phyloP scores from a whole-genome alignment of 2,888 invertebrate species.

The Callinectes sapidus region DNA sequence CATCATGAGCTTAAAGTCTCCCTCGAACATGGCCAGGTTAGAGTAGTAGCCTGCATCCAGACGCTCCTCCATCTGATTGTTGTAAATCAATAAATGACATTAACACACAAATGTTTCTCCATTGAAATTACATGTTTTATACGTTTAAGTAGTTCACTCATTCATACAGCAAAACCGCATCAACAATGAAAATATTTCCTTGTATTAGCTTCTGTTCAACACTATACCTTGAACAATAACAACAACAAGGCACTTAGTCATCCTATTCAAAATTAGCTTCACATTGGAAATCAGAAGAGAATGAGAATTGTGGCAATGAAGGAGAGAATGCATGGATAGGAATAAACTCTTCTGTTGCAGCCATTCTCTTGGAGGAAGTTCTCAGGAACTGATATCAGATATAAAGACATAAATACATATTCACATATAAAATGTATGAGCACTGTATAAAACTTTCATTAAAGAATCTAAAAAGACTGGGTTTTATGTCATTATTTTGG shows the following conservation, averaged over 20 bases:
- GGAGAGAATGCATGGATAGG: too few species aligned
- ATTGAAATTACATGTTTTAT: too few species aligned
- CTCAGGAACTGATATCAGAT: too few species aligned
- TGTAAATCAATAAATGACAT: background rate
- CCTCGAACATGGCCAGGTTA: constrained; percentile 87
- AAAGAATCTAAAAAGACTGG: background rate
- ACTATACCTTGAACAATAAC: background rate
- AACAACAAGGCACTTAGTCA: background rate
- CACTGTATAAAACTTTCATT: background rate
- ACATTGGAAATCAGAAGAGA: too few species aligned
- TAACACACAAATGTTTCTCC: background rate
- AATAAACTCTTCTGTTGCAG: too few species aligned
- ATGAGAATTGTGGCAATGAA: too few species aligned
- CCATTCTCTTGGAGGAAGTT: too few species aligned
- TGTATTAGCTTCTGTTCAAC: background rate
- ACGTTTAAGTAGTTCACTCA: too few species aligned
- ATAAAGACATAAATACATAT: background rate
- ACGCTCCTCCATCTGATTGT: constrained; percentile 85
- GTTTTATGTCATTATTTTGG: background rate
- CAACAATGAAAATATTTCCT: background rate
- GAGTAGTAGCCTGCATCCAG: constrained; percentile 88
- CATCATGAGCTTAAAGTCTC: constrained; percentile 92
- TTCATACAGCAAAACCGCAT: too few species aligned
- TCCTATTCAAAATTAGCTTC: too few species aligned
- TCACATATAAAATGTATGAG: background rate